Percentiles rank a stretch among this genome's conserved stretches.
phyloP scores from a whole-genome alignment of 2,888 invertebrate genomes.

The Malachius bipustulatus region DNA sequence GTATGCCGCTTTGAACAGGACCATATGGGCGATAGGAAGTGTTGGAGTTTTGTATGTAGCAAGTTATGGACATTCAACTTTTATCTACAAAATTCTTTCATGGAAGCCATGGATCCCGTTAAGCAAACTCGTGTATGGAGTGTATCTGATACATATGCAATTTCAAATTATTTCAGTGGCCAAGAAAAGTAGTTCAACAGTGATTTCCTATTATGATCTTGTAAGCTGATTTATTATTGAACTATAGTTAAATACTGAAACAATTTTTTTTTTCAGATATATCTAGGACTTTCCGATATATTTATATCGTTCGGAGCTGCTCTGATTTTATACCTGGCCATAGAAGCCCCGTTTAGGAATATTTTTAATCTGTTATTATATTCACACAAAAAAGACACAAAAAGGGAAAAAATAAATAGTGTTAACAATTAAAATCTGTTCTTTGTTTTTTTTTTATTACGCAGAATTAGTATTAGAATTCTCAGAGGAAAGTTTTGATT shows the following conservation, averaged over 20 bases:
- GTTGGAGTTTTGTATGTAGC: constrained; percentile 41
- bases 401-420: constrained; percentile 8
- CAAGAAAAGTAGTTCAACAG: constrained; percentile 38
- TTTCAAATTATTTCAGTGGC: constrained; percentile 42
- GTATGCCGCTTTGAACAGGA: constrained; percentile 46
- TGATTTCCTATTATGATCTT: constrained; percentile 31
- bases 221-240: constrained; percentile 26
- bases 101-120: constrained; percentile 49
- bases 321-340: constrained; percentile 40
- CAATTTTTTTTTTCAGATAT: constrained; percentile 33
- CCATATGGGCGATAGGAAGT: constrained; percentile 43
- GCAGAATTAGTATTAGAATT: no score
- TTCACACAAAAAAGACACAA: constrained; percentile 14
- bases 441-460: no score
- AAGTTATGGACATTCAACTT: constrained; percentile 38
- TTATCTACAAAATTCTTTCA: constrained; percentile 37
- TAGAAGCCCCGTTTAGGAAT: constrained; percentile 45
- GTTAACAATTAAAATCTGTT: no score
- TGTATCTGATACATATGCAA: constrained; percentile 45
- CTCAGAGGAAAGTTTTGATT: no score
- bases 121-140: constrained; percentile 46
- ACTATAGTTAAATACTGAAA: constrained; percentile 3
- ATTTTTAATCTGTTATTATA: constrained; percentile 31
- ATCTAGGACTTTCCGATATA: constrained; percentile 38
- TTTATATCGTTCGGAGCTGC: constrained; percentile 38